These are phyloP conservation scores for Musca domestica DNA, from an alignment of 1,140 invertebrate genomes.

Conservation along the genomic window DNA sequence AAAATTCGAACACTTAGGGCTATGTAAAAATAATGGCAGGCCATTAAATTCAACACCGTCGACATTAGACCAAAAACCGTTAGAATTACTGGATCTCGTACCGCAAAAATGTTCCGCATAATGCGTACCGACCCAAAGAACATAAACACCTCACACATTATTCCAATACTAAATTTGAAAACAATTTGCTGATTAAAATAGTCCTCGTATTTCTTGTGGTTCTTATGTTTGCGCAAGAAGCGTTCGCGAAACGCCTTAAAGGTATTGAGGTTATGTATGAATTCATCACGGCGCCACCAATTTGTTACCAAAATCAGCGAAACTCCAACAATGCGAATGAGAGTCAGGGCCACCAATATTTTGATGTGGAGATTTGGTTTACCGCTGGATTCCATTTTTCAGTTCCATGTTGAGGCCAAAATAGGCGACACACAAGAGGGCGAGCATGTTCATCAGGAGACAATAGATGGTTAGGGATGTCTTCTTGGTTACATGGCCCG, in stretches of 20 bases:
- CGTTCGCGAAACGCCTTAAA: too few species aligned
- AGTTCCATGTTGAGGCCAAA: too few species aligned
- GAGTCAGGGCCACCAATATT: not conserved
- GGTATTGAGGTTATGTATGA: not conserved
- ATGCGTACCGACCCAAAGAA: not conserved
- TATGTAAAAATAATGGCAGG: not conserved
- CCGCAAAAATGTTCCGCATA: not conserved
- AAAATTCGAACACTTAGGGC: not conserved
- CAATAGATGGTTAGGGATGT: not conserved
- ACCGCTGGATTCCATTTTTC: too few species aligned
- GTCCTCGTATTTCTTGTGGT: too few species aligned
- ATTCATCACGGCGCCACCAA: not conserved
- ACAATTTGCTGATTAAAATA: not conserved
- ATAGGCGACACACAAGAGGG: too few species aligned
- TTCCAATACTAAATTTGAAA: not conserved
- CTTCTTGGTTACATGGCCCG: not conserved
- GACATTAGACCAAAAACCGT: not conserved
- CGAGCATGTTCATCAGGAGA: not conserved
- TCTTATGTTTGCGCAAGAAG: too few species aligned
- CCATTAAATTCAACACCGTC: not conserved
- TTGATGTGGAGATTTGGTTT: not conserved
- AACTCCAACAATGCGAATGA: not conserved
- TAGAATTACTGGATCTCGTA: too few species aligned
- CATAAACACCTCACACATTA: not conserved
- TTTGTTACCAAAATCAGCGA: not conserved